These are phyloP conservation scores for Mimumesa dahlbomi DNA, from an alignment of 2,888 invertebrate genomes.

Conservation along the genomic window DNA sequence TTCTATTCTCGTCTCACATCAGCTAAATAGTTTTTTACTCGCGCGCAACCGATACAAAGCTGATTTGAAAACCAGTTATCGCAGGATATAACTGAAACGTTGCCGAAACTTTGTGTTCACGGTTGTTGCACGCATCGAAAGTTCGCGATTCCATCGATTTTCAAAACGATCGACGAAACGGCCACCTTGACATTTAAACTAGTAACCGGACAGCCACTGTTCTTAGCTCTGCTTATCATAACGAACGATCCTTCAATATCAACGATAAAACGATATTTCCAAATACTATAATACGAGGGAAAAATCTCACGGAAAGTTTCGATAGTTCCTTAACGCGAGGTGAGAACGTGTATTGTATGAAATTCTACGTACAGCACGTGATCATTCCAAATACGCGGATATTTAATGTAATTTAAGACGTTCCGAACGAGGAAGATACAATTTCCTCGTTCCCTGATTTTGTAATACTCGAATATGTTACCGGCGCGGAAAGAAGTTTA, in stretches of 20 bases:
- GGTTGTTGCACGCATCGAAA: neutral
- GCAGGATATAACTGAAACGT: neutral
- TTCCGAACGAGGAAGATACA: no score
- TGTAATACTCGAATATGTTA: no score
- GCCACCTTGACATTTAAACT: conserved; percentile 49
- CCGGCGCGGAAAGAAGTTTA: no score
- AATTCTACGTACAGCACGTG: neutral
- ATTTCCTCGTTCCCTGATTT: no score
- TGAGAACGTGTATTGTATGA: neutral
- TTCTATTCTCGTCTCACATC: conserved; percentile 2
- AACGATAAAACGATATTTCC: neutral
- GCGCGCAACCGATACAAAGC: neutral
- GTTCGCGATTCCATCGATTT: conserved; percentile 16
- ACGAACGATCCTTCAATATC: neutral
- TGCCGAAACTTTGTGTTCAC: neutral
- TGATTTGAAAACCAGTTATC: conserved; percentile 3
- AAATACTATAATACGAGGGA: no score
- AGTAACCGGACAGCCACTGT: conserved; percentile 1
- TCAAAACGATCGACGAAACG: conserved; percentile 17
- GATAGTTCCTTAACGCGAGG: neutral
- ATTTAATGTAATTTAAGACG: no score
- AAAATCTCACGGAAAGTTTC: neutral
- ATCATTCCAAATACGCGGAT: neutral
- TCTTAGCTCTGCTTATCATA: neutral
- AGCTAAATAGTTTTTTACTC: neutral